A percentile compares a stretch with the other conserved stretches of the same genome.
These are phyloP conservation scores for Amazona guildingii DNA, from an alignment of 2,113 vertebrate species.

Conservation along the genomic window DNA sequence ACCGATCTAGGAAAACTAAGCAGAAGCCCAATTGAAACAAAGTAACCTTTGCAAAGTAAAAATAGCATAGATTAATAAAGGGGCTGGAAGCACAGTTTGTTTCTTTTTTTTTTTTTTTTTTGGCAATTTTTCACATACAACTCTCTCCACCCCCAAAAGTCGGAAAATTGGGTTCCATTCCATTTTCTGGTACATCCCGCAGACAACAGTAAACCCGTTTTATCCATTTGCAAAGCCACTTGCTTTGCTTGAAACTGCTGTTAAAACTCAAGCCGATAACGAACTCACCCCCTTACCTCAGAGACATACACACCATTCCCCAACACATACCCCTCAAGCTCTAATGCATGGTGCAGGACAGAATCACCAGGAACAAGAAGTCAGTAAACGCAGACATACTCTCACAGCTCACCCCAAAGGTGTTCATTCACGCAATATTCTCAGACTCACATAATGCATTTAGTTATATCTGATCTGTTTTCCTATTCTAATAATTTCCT, in stretches of 20 bases:
- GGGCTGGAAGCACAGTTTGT: not conserved
- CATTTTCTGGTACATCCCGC: not conserved
- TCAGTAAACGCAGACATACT: not conserved
- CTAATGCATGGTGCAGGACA: rapidly evolving
- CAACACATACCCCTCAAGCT: not conserved
- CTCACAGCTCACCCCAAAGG: not conserved
- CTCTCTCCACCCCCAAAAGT: not conserved
- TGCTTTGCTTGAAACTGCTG: not conserved
- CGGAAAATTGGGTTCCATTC: not conserved
- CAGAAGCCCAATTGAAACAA: constrained; percentile 24
- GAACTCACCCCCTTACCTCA: not conserved
- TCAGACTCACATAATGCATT: not conserved
- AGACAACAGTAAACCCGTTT: not conserved
- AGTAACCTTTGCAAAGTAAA: constrained; percentile 11
- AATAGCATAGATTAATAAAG: not conserved
- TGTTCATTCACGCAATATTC: not conserved
- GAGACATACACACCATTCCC: rapidly evolving
- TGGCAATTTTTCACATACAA: not conserved
- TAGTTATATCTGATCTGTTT: not conserved
- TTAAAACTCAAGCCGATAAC: not conserved
- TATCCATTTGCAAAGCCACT: not conserved
- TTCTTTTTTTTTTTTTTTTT: not conserved
- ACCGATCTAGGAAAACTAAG: not conserved
- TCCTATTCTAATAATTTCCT: not conserved
- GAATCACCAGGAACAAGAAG: not conserved